Evolutionary conservation across 1,140 invertebrate genomes (phyloP), one percentile per base, ranked within the genome.

Genomic region (Choristoneura fumiferana): DNA sequence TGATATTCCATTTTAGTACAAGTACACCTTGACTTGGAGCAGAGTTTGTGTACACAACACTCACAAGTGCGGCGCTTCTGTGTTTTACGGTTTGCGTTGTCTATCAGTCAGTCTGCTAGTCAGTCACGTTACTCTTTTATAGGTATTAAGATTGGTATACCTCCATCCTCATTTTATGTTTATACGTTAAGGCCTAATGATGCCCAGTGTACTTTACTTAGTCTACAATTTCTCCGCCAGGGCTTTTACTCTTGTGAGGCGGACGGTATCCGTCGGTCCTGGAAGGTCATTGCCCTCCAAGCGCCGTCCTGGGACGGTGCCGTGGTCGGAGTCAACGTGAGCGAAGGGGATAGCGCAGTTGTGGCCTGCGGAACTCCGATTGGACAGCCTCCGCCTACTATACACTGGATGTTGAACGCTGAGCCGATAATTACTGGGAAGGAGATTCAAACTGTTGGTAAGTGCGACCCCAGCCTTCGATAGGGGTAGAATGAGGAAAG

Each of bases 401-500:
- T 97, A 5, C 92, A 93, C 53, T 98, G 97, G 97, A 83, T 97
- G 18, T 92, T 97, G 8, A 98, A 98, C 76, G 96, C 96, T 0
- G 91, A 94, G 56, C 86, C 93, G 13, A 80, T 94, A 1, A 77
- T 82, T 3, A 89, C 84, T 54, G 93, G 93, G 61, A 84, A 87
- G 18, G 89, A 90, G 35, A 89, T 93, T 1, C 82, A 38, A 18
- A 57, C 67, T 67, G 87, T 70, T 75, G 80, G 84, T 85, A 36
- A 70, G 71, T 61, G 43, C 18, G 43, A n/a, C n/a, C n/a, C n/a
- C n/a, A n/a, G n/a, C n/a, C n/a, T n/a, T n/a, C n/a, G n/a, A n/a
- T n/a, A n/a, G n/a, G n/a, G n/a, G n/a, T n/a, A n/a, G n/a, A n/a
- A n/a, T n/a, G n/a, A n/a, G n/a, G n/a, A n/a, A n/a, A n/a, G n/a